Evolutionary conservation across 2,888 invertebrate genomes (phyloP), one percentile per base, ranked within the genome.

Genomic region (Proisotoma minuta): DNA sequence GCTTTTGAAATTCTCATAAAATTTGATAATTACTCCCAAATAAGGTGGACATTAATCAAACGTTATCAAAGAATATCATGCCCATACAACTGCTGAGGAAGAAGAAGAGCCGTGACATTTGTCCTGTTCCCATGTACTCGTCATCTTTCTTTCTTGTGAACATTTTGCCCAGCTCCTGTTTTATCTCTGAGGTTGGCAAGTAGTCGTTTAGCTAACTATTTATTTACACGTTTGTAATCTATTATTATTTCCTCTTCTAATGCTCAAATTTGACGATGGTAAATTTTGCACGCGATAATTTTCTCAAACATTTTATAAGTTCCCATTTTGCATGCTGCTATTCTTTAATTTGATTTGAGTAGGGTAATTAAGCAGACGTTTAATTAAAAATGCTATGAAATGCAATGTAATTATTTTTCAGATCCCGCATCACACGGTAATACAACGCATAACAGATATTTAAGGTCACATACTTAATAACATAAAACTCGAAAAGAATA

Each of bases 351-450:
- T 59, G 58, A 58, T 53, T 49, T 62, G 50, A 27, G 39, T 60
- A 59, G 48, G 63, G 52, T 60, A 64, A 64, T 64, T 60, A 64
- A 60, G 57, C 57, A 60, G 60, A 60, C 58, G 57, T 64, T 60
- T 64, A 64, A 64, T 64, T 64, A 64, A 64, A 64, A 64, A 52
- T 58, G 48, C 57, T 60, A 51, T 47, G 64, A 57, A 64, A 64
- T 58, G 29, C 28, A 28, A 28, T 28, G 8, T 52, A 50, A 50
- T 24, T 26, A 50, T 50, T 50, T 50, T 50, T 50, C 10, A 50
- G 26, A 24, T 23, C 50, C 50, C 5, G 10, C 50, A 50, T 50
- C 18, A 10, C 47, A 18, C n/a, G n/a, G n/a, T n/a, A n/a, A n/a
- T n/a, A n/a, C n/a, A n/a, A n/a, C n/a, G n/a, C n/a, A n/a, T n/a